Conservation (phyloP, 2,797 vertebrate genomes). For the Botia kubotai region DNA sequence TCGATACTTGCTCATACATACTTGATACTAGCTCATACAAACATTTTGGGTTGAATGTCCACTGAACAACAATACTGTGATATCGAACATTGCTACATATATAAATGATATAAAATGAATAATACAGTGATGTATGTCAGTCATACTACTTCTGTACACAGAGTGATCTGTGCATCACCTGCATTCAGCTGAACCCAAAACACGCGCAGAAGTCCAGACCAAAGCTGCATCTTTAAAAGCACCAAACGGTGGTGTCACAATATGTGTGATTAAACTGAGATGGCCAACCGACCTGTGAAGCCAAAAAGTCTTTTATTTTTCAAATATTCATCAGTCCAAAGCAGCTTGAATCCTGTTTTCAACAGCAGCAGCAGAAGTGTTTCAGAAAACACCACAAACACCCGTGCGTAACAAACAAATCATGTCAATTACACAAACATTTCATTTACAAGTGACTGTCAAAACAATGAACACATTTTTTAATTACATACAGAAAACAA, state of each 20-base stretch:
- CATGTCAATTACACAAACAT: not conserved
- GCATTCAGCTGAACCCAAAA: constrained; percentile 45
- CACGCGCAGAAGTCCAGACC: constrained; percentile 69
- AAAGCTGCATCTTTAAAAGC: constrained; percentile 76
- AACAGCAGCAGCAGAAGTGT: constrained; percentile 45
- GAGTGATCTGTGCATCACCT: constrained; percentile 38
- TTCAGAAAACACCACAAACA: not conserved
- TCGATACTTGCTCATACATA: no score
- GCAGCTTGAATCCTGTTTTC: constrained; percentile 65
- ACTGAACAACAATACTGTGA: not conserved
- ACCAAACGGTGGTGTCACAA: constrained; percentile 70
- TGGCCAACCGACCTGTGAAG: constrained; percentile 60
- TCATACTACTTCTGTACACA: not conserved
- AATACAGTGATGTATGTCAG: no score
- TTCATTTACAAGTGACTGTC: not conserved
- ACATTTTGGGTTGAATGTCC: not conserved
- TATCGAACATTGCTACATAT: no score
- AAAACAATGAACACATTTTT: not conserved
- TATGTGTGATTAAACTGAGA: constrained; percentile 79
- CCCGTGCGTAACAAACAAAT: no score
- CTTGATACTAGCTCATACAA: not conserved
- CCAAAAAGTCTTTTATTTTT: constrained; percentile 78
- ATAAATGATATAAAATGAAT: no score
- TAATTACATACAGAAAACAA: not conserved
- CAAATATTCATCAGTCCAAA: constrained; percentile 65